Evolutionary conservation across 2,113 vertebrate species (phyloP).

Genomic region (Carassius gibelio): DNA sequence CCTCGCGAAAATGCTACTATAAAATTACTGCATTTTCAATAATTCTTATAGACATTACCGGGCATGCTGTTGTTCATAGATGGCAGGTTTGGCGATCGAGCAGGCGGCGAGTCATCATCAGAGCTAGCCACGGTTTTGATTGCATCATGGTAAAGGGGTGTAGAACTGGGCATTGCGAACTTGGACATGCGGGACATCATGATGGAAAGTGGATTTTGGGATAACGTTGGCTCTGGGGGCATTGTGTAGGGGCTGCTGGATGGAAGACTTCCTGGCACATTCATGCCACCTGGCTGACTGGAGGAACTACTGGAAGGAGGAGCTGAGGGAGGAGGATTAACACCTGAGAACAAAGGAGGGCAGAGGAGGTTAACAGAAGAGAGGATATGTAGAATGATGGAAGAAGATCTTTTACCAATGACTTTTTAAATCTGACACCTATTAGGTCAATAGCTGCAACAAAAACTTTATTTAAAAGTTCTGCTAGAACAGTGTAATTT

Average conservation of each 20-base stretch:
- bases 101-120: slow-evolving; percentile 96
- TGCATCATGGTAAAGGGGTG: slow-evolving; percentile 96
- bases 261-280: slow-evolving; percentile 85
- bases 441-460: background rate
- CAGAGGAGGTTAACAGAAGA: background rate
- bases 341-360: slow-evolving; percentile 75
- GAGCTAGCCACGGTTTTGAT: slow-evolving; percentile 99
- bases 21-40: background rate
- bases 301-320: slow-evolving; percentile 87
- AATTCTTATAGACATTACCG: slow-evolving; percentile 73
- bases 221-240: slow-evolving; percentile 95
- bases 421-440: background rate
- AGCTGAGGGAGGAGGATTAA: slow-evolving; percentile 84
- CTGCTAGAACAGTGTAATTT: background rate
- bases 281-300: slow-evolving; percentile 74
- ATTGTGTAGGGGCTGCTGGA: slow-evolving; percentile 95
- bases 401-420: background rate
- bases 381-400: background rate
- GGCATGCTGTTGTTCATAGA: slow-evolving; percentile 91
- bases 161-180: slow-evolving; percentile 99
- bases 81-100: slow-evolving; percentile 94
- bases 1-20: slow-evolving; percentile 18
- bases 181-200: slow-evolving; percentile 99
- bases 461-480: background rate
- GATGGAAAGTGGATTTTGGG: slow-evolving; percentile 97